Conservation (phyloP, 2,797 vertebrate species). For the Channallabes apus region DNA sequence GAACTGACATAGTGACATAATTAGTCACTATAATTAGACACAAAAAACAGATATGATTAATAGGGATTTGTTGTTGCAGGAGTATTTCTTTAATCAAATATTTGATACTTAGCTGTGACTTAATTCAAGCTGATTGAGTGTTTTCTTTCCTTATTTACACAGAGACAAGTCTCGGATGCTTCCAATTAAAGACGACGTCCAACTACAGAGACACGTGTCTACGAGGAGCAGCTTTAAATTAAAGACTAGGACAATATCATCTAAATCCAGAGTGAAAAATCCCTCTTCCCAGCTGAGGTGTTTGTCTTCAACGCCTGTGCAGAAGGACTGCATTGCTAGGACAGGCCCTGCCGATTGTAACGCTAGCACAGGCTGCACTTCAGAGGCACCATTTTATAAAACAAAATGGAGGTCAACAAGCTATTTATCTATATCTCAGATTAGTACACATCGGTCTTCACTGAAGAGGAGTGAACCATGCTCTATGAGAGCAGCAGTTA, state of each 20-base stretch:
- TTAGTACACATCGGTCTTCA: not conserved
- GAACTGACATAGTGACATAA: not conserved
- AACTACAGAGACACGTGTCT: not conserved
- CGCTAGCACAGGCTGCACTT: not conserved
- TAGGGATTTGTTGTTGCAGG: not conserved
- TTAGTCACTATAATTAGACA: not conserved
- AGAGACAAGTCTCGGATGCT: conserved; percentile 1
- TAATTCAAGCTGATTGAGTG: not conserved
- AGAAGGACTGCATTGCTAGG: not conserved
- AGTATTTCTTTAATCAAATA: not conserved
- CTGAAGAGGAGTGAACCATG: not conserved
- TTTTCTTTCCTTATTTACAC: not conserved
- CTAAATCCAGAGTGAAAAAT: not conserved
- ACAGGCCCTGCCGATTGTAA: not conserved
- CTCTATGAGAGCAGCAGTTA: conserved; percentile 54
- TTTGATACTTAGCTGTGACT: not conserved
- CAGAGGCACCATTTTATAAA: conserved; percentile 6
- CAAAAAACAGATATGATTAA: not conserved
- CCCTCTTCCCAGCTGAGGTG: not conserved
- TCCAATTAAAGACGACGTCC: not conserved
- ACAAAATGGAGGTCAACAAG: not conserved
- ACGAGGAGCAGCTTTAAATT: not conserved
- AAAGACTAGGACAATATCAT: not conserved
- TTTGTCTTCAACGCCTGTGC: not conserved
- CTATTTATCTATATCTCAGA: not conserved